Evolutionary conservation across 2,113 vertebrate genomes (phyloP).

Genomic region (Sylvilagus bachmani): DNA sequence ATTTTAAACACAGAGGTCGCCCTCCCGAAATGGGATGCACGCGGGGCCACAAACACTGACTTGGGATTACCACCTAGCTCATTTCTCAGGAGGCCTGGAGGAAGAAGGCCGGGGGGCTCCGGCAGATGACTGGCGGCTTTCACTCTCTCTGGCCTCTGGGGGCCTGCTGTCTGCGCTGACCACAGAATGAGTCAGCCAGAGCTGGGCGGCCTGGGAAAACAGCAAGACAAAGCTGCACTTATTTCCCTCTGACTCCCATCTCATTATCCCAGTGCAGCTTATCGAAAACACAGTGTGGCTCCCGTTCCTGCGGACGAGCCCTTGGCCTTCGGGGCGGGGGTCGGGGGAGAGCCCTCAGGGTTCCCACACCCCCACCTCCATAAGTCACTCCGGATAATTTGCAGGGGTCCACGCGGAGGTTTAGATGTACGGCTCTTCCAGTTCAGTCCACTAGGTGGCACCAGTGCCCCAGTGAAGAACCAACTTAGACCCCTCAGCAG

Average conservation of each 20-base stretch:
- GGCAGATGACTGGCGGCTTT: neutral
- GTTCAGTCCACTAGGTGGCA: conserved; percentile 48
- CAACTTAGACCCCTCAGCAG: neutral
- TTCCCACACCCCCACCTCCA: neutral
- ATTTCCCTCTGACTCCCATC: neutral
- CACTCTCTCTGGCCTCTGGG: neutral
- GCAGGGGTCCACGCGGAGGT: neutral
- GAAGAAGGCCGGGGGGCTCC: neutral
- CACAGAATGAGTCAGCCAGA: neutral
- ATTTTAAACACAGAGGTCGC: neutral
- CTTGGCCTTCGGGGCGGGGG: too few relatives aligned
- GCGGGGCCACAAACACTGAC: neutral
- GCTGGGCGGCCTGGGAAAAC: neutral
- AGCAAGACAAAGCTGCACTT: neutral
- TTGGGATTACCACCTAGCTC: neutral
- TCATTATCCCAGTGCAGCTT: neutral
- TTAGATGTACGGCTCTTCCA: neutral
- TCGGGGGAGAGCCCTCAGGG: too few relatives aligned
- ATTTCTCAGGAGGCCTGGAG: neutral
- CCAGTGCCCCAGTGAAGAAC: neutral
- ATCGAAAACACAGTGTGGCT: neutral
- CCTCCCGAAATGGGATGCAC: neutral
- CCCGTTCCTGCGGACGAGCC: too few relatives aligned
- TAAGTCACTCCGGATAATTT: neutral
- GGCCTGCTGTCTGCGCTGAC: neutral